These are phyloP conservation scores for Chelon labrosus DNA, from an alignment of 2,797 vertebrate species.

Conservation along the genomic window DNA sequence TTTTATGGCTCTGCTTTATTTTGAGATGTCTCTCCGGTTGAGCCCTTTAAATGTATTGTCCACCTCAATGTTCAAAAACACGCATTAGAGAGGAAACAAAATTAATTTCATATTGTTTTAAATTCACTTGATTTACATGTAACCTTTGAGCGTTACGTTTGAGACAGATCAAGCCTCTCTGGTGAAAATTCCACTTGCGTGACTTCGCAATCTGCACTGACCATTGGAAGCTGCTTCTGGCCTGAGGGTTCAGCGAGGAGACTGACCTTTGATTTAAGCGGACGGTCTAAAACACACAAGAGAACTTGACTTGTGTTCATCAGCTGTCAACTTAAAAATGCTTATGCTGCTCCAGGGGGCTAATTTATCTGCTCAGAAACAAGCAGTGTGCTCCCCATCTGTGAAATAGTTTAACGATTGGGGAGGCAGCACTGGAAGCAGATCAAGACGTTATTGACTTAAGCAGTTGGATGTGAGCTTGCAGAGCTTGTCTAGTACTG, in stretches of 20 bases:
- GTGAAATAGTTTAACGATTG: constrained; percentile 65
- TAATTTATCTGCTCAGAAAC: constrained; percentile 53
- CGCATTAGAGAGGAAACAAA: not conserved
- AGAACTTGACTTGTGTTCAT: constrained; percentile 64
- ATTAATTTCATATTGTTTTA: not conserved
- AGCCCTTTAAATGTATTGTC: constrained; percentile 31
- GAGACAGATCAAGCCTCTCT: not conserved
- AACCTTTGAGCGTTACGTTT: not conserved
- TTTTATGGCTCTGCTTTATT: constrained; percentile 44
- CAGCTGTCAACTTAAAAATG: constrained; percentile 61
- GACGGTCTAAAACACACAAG: constrained; percentile 31
- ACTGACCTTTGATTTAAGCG: constrained; percentile 41
- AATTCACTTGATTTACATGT: not conserved
- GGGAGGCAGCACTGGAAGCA: constrained; percentile 36
- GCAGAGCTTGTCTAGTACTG: constrained; percentile 50
- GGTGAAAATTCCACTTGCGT: constrained; percentile 25
- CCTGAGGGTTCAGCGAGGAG: constrained; percentile 32
- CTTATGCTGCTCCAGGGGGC: constrained; percentile 53
- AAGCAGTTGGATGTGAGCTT: constrained; percentile 52
- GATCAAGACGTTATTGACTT: constrained; percentile 67
- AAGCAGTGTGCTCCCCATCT: constrained; percentile 60
- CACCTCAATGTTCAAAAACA: not conserved
- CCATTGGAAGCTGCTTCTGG: constrained; percentile 33
- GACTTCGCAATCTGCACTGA: constrained; percentile 33
- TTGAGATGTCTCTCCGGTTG: constrained; percentile 29